A percentile compares a stretch with the other conserved stretches of the same genome.
Evolutionary conservation across 2,797 vertebrate genomes (phyloP).

Genomic region (Danio choprae): DNA sequence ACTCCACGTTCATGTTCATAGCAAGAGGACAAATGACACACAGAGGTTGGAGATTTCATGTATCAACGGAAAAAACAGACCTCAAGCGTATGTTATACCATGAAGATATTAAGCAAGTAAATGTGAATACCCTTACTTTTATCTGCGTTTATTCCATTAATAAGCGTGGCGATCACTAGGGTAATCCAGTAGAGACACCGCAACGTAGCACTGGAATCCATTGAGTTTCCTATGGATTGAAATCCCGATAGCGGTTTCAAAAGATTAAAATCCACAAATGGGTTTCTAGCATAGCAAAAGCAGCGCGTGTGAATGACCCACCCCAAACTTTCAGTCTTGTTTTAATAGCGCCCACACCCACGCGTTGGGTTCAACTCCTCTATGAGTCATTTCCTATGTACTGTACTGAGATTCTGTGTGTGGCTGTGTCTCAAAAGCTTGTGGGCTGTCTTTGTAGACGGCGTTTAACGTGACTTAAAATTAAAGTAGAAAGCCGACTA

Average conservation of each 20-base stretch:
- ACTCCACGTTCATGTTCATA: conserved; percentile 62
- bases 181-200: conserved; percentile 73
- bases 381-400: conserved; percentile 84
- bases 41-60: conserved; percentile 10
- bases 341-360: conserved; percentile 85
- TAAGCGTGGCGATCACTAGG: conserved; percentile 66
- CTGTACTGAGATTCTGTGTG: conserved; percentile 70
- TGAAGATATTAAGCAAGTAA: conserved; percentile 6
- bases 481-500: not conserved
- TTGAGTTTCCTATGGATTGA: conserved; percentile 62
- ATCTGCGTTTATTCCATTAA: conserved; percentile 71
- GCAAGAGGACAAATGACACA: conserved; percentile 22
- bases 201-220: conserved; percentile 68
- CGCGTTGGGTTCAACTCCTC: conserved; percentile 73
- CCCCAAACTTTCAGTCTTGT: conserved; percentile 78
- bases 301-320: conserved; percentile 79
- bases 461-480: not conserved
- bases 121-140: conserved; percentile 72
- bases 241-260: conserved; percentile 71
- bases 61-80: not conserved
- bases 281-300: conserved; percentile 76
- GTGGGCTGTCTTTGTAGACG: not conserved
- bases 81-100: not conserved
- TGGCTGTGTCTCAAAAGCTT: conserved; percentile 51
- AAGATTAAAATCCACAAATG: conserved; percentile 69